Conservation (phyloP, 2,888 invertebrate species). For the Globia sparganii region DNA sequence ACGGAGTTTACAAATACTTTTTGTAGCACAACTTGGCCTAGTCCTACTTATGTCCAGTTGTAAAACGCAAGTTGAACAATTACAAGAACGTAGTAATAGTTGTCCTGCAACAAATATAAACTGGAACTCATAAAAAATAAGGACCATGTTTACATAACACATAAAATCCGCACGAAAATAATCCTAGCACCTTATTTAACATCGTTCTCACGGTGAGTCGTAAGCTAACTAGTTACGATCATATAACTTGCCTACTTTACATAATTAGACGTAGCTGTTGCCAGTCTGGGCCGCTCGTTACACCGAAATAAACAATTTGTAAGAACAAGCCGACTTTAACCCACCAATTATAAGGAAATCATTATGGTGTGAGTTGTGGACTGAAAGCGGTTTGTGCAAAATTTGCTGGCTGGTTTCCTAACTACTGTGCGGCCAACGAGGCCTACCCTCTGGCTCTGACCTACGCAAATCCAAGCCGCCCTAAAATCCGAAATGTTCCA, state of each 20-base stretch:
- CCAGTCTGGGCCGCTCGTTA: conserved; percentile 65
- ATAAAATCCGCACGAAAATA: conserved; percentile 54
- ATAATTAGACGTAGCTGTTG: conserved; percentile 67
- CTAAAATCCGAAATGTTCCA: not conserved
- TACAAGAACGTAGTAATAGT: conserved; percentile 5
- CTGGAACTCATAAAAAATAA: conserved; percentile 2
- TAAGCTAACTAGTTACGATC: conserved; percentile 59
- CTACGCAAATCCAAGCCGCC: not conserved
- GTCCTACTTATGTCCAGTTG: no score
- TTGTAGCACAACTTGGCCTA: not conserved
- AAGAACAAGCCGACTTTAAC: conserved; percentile 69
- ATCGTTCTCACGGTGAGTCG: conserved; percentile 62
- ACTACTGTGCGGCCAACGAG: not conserved
- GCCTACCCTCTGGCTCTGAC: not conserved
- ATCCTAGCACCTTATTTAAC: conserved; percentile 39
- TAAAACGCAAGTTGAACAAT: not conserved
- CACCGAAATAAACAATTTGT: conserved; percentile 73
- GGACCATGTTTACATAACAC: conserved; percentile 18
- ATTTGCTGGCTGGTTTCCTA: not conserved
- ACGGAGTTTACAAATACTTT: not conserved
- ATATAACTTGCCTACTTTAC: conserved; percentile 67
- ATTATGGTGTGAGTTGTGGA: conserved; percentile 44
- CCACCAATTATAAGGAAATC: conserved; percentile 70
- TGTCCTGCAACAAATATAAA: conserved; percentile 14
- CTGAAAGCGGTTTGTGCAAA: conserved; percentile 31